Evolutionary conservation across 2,113 vertebrate species (phyloP).

Genomic region (Cariama cristata): DNA sequence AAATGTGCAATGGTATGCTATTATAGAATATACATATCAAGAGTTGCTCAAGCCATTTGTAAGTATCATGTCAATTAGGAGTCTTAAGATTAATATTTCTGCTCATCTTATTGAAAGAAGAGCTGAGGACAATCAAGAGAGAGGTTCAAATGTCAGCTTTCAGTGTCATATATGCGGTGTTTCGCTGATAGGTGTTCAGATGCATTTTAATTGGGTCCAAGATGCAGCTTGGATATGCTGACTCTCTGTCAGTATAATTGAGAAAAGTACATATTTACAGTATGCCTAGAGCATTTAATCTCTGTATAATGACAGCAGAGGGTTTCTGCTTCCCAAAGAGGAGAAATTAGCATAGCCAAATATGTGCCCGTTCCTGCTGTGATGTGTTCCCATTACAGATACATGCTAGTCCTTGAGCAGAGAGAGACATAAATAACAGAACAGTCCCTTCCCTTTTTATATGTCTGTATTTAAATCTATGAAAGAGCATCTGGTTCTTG

Average conservation of each 20-base stretch:
- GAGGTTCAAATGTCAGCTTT: background rate
- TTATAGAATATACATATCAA: background rate
- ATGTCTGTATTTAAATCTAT: background rate
- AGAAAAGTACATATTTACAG: background rate
- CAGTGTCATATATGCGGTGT: background rate
- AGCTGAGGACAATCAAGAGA: background rate
- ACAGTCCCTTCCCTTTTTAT: background rate
- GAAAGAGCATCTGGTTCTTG: background rate
- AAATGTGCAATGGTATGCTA: background rate
- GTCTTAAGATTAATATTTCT: background rate
- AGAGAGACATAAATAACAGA: background rate
- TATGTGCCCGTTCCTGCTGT: background rate
- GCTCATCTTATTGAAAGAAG: background rate
- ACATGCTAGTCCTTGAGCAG: background rate
- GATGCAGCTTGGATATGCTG: background rate
- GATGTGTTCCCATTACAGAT: conserved; percentile 30
- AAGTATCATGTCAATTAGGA: background rate
- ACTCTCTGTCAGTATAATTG: background rate
- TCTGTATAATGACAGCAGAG: background rate
- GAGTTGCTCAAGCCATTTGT: background rate
- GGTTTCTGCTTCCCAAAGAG: background rate
- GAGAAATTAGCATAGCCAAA: background rate
- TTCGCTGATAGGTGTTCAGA: background rate
- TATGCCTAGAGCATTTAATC: background rate
- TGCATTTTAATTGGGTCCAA: conserved; percentile 7